Evolutionary conservation across 2,113 vertebrate genomes (phyloP), one percentile per base, ranked within the genome.

Genomic region (Chloroceryle aenea): DNA sequence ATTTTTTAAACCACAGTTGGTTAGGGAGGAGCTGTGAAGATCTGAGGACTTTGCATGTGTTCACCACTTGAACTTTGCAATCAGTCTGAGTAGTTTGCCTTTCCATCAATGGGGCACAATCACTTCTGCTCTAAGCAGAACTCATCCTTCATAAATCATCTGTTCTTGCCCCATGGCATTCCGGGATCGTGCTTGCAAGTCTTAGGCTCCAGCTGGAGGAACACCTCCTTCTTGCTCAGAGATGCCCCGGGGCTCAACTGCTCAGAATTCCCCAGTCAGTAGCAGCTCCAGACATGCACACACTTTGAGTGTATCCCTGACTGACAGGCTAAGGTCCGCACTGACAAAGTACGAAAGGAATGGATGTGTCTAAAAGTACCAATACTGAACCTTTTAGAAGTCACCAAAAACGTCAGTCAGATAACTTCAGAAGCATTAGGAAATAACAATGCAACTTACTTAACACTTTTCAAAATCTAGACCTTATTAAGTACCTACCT

Each of bases 61-160:
- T 4, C 55, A 50, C 4, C 38, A 34, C 18, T 12, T 8, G 5
- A 58, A 7, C 0, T 0, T 0, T 25, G 40, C 0, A 1, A 55
- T 18, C 59, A 40, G 36, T 7, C 14, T 4, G 40, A 88, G 20
- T 58, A 47, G 29, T 64, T 4, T 43, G 43, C 22, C 43, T n/a
- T 69, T 20, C 48, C 53, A 69, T 8, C 32, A 3, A 5, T 1
- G 55, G 23, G 26, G 12, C 36, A 62, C 2, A 0, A 21, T 9
- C 43, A 42, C 40, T 38, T 42, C 5, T 62, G n/a, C 53, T 55
- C 55, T 14, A 13, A 45, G 88, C 17, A 56, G 29, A 87, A 32
- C 8, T 34, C 15, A 14, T 12, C 18, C 55, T 69, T 58, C 1
- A 0, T 8, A 12, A 36, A 59, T 10, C 56, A 40, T 26, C 30